phyloP scores from a whole-genome alignment of 2,888 invertebrate species.

The Gryllus longicercus region DNA sequence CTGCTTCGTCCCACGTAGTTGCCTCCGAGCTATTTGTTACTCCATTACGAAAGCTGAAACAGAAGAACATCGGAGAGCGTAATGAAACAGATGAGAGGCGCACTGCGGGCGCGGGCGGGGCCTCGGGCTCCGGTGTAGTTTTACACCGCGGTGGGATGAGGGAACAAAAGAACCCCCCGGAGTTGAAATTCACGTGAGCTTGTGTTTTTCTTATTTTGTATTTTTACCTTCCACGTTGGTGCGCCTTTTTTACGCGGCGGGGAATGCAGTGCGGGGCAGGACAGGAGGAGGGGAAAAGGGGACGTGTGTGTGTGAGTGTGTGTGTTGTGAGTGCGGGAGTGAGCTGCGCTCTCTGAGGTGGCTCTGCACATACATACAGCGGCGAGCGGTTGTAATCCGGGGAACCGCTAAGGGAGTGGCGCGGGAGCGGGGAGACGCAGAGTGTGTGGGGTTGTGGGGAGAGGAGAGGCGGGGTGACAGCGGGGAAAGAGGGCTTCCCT shows the following conservation, averaged over 20 bases:
- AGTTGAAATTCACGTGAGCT: neutral
- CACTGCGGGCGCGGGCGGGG: neutral
- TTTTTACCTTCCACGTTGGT: neutral
- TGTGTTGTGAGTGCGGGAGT: no score
- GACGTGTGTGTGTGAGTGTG: no score
- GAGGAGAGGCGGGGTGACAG: no score
- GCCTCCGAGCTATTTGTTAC: neutral
- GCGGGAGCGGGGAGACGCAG: no score
- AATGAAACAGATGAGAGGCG: slow-evolving; percentile 9
- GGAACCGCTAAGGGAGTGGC: no score
- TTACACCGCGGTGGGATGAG: neutral
- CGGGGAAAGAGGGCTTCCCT: no score
- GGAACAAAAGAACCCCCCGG: neutral
- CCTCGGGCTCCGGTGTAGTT: neutral
- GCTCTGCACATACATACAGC: no score
- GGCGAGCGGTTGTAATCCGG: no score
- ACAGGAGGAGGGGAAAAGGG: no score
- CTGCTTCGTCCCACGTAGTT: neutral
- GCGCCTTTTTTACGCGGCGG: neutral
- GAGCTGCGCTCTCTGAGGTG: no score
- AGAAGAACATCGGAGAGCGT: slow-evolving; percentile 10
- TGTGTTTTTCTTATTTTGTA: neutral
- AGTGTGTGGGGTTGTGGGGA: no score
- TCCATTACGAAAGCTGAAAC: slow-evolving; percentile 17
- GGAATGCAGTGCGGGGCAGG: no score